These are phyloP conservation scores for Himalopsyche anomala DNA, from an alignment of 2,888 invertebrate species.

Conservation along the genomic window DNA sequence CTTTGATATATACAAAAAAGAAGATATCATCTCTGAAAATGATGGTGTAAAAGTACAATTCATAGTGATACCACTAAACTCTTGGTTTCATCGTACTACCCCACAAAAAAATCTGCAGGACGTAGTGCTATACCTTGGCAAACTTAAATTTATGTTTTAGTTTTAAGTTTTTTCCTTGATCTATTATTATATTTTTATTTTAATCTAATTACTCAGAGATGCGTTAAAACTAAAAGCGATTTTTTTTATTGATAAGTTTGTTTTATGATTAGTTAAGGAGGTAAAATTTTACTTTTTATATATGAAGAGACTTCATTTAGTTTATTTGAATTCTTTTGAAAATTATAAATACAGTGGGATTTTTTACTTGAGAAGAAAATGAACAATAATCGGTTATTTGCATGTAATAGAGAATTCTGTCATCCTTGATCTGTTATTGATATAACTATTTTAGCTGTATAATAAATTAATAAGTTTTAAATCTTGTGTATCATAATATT, in stretches of 20 bases:
- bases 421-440: neutral
- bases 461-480: neutral
- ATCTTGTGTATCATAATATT: neutral
- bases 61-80: neutral
- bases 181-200: neutral
- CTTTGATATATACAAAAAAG: neutral
- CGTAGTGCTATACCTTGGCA: neutral
- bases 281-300: neutral
- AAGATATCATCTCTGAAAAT: neutral
- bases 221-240: conserved; percentile 29
- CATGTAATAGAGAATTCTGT: neutral
- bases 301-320: neutral
- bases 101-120: neutral
- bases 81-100: conserved; percentile 20
- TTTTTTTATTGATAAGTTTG: neutral
- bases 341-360: neutral
- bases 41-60: neutral
- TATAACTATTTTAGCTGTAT: neutral
- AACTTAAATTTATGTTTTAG: neutral
- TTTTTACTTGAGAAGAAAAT: neutral
- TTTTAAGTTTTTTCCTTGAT: neutral
- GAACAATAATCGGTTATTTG: neutral
- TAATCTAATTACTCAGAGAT: neutral
- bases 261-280: neutral
- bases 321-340: neutral